Percentiles rank a stretch among this genome's conserved stretches.
Conservation (phyloP, 2,888 invertebrate species). For the Noctua pronuba region DNA sequence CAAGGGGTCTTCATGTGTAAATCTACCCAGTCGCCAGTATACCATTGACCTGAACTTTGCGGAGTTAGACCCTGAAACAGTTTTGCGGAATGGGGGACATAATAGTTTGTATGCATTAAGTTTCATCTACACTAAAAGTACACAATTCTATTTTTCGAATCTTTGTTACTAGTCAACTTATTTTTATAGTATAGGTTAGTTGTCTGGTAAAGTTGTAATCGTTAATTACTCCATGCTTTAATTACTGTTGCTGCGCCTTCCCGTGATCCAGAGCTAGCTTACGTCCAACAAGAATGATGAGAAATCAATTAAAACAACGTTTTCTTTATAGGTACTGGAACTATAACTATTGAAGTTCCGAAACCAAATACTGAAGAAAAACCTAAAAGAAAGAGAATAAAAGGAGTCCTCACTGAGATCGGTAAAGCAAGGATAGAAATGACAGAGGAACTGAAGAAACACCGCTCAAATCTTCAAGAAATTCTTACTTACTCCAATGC, state of each 20-base stretch:
- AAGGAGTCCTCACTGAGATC: background rate
- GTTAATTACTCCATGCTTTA: background rate
- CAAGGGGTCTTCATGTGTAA: too few relatives aligned
- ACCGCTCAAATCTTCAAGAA: slow-evolving; percentile 32
- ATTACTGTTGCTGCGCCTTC: background rate
- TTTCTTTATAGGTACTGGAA: slow-evolving; percentile 52
- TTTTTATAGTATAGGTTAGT: background rate
- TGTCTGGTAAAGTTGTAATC: background rate
- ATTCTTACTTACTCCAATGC: slow-evolving; percentile 68
- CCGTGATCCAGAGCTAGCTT: background rate
- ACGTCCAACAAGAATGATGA: background rate
- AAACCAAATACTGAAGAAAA: background rate
- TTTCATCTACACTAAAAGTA: too few relatives aligned
- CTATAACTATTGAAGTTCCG: slow-evolving; percentile 2
- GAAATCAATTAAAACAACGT: slow-evolving; percentile 36
- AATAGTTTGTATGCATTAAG: too few relatives aligned
- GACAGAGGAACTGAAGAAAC: slow-evolving; percentile 30
- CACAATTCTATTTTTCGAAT: too few relatives aligned
- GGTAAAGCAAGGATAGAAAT: slow-evolving; percentile 10
- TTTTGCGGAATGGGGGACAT: too few relatives aligned
- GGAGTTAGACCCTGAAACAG: too few relatives aligned
- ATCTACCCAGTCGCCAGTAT: too few relatives aligned
- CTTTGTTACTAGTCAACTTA: background rate
- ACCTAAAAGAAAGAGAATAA: slow-evolving; percentile 8
- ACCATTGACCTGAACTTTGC: too few relatives aligned